Evolutionary conservation across 2,113 vertebrate species (phyloP), one percentile per base, ranked within the genome.

Genomic region (Ranitomeya imitator): DNA sequence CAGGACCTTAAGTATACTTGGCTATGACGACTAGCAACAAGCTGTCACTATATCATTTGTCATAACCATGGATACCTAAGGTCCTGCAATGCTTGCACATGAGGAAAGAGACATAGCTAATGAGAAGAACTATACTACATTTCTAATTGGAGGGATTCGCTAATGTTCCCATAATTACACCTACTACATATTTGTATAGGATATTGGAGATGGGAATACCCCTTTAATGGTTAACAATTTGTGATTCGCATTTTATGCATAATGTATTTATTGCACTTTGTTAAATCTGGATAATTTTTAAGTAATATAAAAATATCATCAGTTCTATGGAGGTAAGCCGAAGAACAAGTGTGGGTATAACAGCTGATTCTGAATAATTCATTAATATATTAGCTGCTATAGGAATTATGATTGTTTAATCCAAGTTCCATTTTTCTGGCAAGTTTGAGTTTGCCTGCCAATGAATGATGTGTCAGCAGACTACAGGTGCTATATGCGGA

Each of bases 341-440:
- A n/a, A 65, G 71, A 18, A 74, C 71, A 65, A 21, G 18, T 61
- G 14, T 21, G 59, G 26, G 19, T 51, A 82, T 60, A 52, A 51
- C 60, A 83, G 59, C 52, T 59, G 79, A 57, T 81, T 13, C 51
- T 59, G 79, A 81, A 59, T 60, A 81, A 81, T 81, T 74, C 71
- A 74, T 74, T 74, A 74, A 74, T 37, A 74, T 74, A 74, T 74
- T 74, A 74, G 45, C 71, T 74, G 31, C 26, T 74, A 18, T 74
- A 71, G 69, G 14, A 37, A 37, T 73, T 73, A 14, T 73, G 69
- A 69, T 26, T 69, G 67, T 69, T 26, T 69, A 26, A 14, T 69
- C 23, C 23, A 69, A 69, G 67, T 26, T 73, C 5, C 26, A 16
- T 26, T 73, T 73, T 73, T 26, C 14, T 73, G 13, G 26, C 13